Evolutionary conservation across 2,113 vertebrate species (phyloP).

Genomic region (Mormyrus lacerda): DNA sequence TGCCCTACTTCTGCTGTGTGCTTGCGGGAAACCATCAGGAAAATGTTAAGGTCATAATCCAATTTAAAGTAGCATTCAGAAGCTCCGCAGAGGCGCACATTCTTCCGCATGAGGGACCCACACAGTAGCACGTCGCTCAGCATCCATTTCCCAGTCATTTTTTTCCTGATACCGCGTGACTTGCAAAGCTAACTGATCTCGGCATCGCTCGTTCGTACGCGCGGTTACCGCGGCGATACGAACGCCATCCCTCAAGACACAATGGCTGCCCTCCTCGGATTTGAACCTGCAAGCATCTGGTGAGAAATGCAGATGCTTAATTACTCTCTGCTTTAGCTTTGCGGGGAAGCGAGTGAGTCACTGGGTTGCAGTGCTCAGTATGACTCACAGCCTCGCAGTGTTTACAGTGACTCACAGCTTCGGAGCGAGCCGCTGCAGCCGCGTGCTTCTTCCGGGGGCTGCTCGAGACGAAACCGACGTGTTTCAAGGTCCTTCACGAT

Average conservation of each 20-base stretch:
- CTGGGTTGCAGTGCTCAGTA: not conserved
- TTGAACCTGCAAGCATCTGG: not conserved
- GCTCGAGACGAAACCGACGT: not conserved
- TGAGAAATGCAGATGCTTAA: not conserved
- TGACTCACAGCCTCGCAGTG: not conserved
- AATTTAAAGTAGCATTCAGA: not conserved
- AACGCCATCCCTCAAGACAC: not conserved
- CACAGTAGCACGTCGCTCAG: not conserved
- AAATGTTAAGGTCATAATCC: not conserved
- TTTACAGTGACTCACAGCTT: not conserved
- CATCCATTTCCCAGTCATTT: not conserved
- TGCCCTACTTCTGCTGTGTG: not conserved
- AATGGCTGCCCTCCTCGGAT: not conserved
- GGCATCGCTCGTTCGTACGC: not conserved
- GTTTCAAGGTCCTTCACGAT: not conserved
- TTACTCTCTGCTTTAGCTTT: not conserved
- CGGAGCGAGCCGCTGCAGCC: not conserved
- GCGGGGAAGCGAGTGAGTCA: not conserved
- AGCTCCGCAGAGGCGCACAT: not conserved
- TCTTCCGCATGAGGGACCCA: not conserved
- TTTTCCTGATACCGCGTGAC: not conserved
- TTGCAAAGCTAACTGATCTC: not conserved
- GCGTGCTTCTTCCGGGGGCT: not conserved
- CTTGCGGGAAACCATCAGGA: not conserved
- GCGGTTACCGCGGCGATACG: not conserved